phyloP scores from a whole-genome alignment of 1,140 invertebrate genomes.

The Hylyphantes graminicola region DNA sequence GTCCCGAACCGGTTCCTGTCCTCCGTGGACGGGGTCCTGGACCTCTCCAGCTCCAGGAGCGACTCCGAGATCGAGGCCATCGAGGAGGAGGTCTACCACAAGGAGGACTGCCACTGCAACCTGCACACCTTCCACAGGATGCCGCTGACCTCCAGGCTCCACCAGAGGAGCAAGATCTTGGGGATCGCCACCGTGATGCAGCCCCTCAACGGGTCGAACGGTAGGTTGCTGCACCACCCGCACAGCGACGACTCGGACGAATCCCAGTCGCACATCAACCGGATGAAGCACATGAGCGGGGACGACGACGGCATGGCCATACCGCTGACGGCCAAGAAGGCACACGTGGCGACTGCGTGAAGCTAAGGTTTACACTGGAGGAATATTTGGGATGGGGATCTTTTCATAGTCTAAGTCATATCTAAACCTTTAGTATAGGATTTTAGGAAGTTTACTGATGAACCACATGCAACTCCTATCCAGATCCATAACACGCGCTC shows the following conservation, averaged over 20 bases:
- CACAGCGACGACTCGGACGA: constrained; percentile 34
- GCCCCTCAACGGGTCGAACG: constrained; percentile 20
- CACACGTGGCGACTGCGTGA: constrained; percentile 52
- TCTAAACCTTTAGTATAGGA: too few relatives aligned
- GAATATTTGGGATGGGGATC: too few relatives aligned
- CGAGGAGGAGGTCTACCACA: constrained; percentile 68
- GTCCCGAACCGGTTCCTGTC: constrained; percentile 34
- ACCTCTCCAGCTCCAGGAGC: constrained; percentile 63
- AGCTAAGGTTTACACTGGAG: not conserved
- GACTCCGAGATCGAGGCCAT: constrained; percentile 84
- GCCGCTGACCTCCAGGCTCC: constrained; percentile 31
- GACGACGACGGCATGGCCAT: constrained; percentile 45
- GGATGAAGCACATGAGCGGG: constrained; percentile 32
- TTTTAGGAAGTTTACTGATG: too few relatives aligned
- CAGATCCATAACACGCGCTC: too few relatives aligned
- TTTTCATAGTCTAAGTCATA: too few relatives aligned
- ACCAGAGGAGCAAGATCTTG: constrained; percentile 33
- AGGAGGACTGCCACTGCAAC: not conserved
- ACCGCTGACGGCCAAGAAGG: constrained; percentile 44
- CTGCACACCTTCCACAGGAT: not conserved
- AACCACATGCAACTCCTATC: too few relatives aligned
- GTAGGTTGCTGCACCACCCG: not conserved
- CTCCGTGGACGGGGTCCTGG: constrained; percentile 61
- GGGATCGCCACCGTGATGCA: constrained; percentile 12
- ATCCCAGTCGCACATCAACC: constrained; percentile 7